phyloP scores from a whole-genome alignment of 2,888 invertebrate genomes.

The Orthonevra nobilis region DNA sequence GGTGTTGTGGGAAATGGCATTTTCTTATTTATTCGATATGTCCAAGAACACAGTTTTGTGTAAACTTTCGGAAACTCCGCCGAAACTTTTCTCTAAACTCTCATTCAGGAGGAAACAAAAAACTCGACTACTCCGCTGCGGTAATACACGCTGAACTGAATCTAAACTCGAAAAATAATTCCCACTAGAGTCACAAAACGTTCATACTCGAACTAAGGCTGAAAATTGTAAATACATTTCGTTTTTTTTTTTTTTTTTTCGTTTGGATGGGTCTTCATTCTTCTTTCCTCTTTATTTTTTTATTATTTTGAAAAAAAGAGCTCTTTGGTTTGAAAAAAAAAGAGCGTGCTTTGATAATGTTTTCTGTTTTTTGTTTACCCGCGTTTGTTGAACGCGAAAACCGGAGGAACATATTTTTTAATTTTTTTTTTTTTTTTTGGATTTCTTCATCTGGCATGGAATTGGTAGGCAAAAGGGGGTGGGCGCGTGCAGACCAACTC shows the following conservation, averaged over 20 bases:
- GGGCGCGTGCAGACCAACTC: neutral
- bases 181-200: slow-evolving; percentile 25
- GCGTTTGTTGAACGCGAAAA: slow-evolving; percentile 14
- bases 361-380: slow-evolving; percentile 27
- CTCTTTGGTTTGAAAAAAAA: slow-evolving; percentile 17
- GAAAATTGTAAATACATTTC: slow-evolving; percentile 59
- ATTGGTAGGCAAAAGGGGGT: neutral
- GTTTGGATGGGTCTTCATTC: too few species aligned
- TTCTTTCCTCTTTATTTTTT: too few species aligned
- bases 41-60: too few species aligned
- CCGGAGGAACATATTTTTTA: slow-evolving; percentile 31
- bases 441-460: neutral
- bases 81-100: slow-evolving; percentile 15
- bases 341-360: slow-evolving; percentile 39
- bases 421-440: slow-evolving; percentile 4
- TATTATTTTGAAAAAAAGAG: slow-evolving; percentile 5
- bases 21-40: too few species aligned
- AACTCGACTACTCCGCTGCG: slow-evolving; percentile 53
- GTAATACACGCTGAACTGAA: slow-evolving; percentile 41
- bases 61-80: neutral
- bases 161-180: slow-evolving; percentile 42
- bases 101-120: slow-evolving; percentile 26
- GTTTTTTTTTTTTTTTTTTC: slow-evolving; percentile 26
- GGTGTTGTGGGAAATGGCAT: slow-evolving; percentile 78
- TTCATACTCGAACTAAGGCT: slow-evolving; percentile 34